Evolutionary conservation across 2,888 invertebrate species (phyloP), one percentile per base, ranked within the genome.

Genomic region (Congeria kusceri): DNA sequence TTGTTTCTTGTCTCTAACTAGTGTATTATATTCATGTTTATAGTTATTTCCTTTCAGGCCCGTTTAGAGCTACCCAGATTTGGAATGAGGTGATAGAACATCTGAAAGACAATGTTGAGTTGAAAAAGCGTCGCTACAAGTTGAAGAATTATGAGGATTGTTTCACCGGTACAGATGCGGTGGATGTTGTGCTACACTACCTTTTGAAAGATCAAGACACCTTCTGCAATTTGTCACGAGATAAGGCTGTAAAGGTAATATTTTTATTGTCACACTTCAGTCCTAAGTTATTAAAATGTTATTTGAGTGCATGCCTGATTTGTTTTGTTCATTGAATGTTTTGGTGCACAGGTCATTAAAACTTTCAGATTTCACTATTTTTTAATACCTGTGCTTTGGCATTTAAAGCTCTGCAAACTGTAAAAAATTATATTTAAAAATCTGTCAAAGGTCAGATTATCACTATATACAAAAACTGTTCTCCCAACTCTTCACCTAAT

Each of bases 81-180:
- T 92, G 92, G 92, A 92, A 92, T 83, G 90, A 91, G 64, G 87
- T 92, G n/a, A 89, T 92, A 25, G 85, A 80, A 4, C 89, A 91
- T 72, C 74, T 92, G 66, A 90, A 90, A 76, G 75, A 83, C 4
- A 87, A 87, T 56, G 92, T 92, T 0, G 91, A 91, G 68, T 77
- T 91, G 65, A 92, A 91, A 73, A 81, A 88, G 25, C 83, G 91
- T 1, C 86, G 91, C 3, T 83, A 89, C 64, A 90, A 90, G 77
- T 88, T 92, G 87, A 83, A 87, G 47, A 83, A 86, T 66, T 90
- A 91, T 72, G 89, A 91, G 49, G 87, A 88, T 69, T 90, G 92
- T 71, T 92, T 92, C 74, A 90, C 91, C 7, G 92, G 92, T 0
- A 86, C 90, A 15, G 91, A 92, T 80, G 91, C 92, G 44, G 92